These are phyloP conservation scores for Brachionus paranguensis DNA, from an alignment of 1,140 invertebrate genomes.

Conservation along the genomic window DNA sequence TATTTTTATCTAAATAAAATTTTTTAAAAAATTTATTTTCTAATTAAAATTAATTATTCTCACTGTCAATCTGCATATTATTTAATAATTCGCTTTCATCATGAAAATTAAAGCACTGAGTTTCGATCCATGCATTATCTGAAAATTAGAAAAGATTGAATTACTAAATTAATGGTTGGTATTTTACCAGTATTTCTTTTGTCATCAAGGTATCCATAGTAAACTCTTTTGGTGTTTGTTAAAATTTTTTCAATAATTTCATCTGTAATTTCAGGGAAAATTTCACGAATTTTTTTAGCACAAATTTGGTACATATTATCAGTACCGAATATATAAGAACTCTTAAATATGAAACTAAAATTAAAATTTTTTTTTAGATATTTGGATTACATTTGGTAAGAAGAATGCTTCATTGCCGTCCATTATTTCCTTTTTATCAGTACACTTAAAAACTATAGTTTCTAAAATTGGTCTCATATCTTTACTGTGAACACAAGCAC, in stretches of 20 bases:
- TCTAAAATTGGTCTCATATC: neutral
- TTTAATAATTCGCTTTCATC: neutral
- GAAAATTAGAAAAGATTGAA: neutral
- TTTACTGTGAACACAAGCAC: neutral
- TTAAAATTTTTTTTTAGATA: neutral
- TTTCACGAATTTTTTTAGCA: neutral
- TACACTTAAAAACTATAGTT: neutral
- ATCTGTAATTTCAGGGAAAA: neutral
- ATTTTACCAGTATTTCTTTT: neutral
- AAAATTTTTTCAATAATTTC: neutral
- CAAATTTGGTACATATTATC: neutral
- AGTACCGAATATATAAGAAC: neutral
- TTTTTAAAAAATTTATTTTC: no score
- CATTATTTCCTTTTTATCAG: neutral
- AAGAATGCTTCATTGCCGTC: neutral
- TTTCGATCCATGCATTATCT: conserved; percentile 23
- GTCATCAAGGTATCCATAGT: neutral
- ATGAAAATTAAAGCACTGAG: conserved; percentile 2
- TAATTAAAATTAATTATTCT: neutral
- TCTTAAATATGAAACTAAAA: neutral
- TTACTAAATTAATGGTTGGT: neutral
- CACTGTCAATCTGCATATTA: neutral
- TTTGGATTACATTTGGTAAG: neutral
- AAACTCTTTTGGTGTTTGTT: neutral
- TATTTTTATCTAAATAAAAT: neutral